phyloP scores from a whole-genome alignment of 2,113 vertebrate genomes.

The Crotalus helleri region DNA sequence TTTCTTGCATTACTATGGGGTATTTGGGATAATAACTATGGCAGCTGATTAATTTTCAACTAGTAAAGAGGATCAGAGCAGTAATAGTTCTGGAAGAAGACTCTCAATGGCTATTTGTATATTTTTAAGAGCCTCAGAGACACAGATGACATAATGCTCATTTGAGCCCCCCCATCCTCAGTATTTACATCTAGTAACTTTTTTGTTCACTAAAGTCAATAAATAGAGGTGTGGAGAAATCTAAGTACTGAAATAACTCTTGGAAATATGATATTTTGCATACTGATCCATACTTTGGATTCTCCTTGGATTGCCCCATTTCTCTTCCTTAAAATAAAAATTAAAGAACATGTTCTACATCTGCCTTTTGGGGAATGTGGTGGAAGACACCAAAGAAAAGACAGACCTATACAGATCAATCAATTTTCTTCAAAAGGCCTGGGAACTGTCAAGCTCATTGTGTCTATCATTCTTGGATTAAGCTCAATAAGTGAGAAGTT shows the following conservation, averaged over 20 bases:
- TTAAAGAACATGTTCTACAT: background rate
- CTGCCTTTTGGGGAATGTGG: background rate
- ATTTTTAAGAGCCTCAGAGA: background rate
- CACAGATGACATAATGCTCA: background rate
- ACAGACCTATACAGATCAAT: background rate
- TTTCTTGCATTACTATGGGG: background rate
- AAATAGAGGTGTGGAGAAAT: background rate
- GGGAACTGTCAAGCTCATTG: background rate
- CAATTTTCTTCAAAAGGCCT: background rate
- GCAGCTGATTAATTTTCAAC: background rate
- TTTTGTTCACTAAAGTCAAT: background rate
- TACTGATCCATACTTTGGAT: background rate
- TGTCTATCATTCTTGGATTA: background rate
- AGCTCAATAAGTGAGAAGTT: background rate
- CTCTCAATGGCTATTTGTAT: background rate
- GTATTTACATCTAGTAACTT: background rate
- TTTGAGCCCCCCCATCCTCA: background rate
- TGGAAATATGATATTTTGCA: background rate
- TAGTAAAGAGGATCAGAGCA: background rate
- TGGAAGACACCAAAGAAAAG: background rate
- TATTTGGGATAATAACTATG: background rate
- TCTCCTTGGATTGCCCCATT: background rate
- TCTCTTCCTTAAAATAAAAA: background rate
- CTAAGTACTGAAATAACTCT: background rate
- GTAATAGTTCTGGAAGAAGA: background rate